Evolutionary conservation across 2,797 vertebrate genomes (phyloP).

Genomic region (Microcaecilia unicolor): DNA sequence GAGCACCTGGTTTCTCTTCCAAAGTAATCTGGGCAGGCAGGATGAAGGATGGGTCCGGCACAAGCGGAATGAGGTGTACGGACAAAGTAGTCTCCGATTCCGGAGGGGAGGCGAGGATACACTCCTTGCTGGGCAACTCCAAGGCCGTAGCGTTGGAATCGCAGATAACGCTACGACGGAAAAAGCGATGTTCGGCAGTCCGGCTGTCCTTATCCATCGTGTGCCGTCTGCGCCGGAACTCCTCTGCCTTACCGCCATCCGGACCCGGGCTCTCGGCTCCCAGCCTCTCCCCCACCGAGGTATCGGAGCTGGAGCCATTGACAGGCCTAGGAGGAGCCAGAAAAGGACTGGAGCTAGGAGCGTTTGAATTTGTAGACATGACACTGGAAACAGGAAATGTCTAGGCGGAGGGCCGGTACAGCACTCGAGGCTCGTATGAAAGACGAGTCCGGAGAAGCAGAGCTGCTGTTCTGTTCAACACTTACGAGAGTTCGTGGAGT

Average conservation of each 20-base stretch:
- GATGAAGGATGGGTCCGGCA: conserved; percentile 31
- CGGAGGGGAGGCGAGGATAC: conserved; percentile 62
- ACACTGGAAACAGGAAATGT: background rate
- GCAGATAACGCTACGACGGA: conserved; percentile 93
- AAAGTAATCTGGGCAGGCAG: background rate
- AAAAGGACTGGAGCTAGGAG: conserved; percentile 17
- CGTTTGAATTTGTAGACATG: no score
- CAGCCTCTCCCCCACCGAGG: conserved; percentile 69
- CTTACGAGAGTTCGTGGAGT: conserved; percentile 4
- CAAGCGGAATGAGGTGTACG: conserved; percentile 16
- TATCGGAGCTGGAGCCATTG: conserved; percentile 84
- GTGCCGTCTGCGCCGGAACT: conserved; percentile 84
- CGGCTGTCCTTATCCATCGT: conserved; percentile 96
- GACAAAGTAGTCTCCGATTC: conserved; percentile 39
- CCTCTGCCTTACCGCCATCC: conserved; percentile 44
- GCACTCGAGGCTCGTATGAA: conserved; percentile 12
- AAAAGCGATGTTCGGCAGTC: conserved; percentile 87
- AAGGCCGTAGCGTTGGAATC: conserved; percentile 94
- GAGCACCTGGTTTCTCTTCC: conserved; percentile 33
- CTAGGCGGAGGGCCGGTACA: background rate
- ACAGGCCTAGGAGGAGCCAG: conserved; percentile 73
- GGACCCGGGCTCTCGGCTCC: conserved; percentile 9
- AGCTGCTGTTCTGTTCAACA: no score
- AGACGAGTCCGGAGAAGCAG: no score
- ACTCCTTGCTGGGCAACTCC: conserved; percentile 83